A percentile compares a stretch with the other conserved stretches of the same genome.
phyloP scores from a whole-genome alignment of 2,888 invertebrate species.

The Nebria salina region DNA sequence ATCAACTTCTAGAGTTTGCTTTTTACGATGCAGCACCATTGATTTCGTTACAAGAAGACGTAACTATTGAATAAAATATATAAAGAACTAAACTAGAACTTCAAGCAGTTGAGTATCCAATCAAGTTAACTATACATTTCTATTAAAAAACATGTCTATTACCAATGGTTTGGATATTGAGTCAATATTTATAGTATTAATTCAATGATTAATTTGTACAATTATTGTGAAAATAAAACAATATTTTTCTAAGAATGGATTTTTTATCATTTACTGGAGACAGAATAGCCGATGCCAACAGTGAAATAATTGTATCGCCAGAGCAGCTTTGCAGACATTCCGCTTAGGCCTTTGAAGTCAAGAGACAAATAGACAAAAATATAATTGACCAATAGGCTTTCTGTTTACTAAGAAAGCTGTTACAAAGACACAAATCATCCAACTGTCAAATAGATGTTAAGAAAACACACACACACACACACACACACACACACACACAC shows the following conservation, averaged over 20 bases:
- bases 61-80: neutral
- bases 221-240: too few relatives aligned
- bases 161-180: too few relatives aligned
- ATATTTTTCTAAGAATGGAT: too few relatives aligned
- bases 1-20: neutral
- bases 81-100: neutral
- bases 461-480: neutral
- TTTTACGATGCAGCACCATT: neutral
- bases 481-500: neutral
- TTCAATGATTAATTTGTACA: too few relatives aligned
- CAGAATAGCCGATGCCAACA: neutral
- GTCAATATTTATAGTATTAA: too few relatives aligned
- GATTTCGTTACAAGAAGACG: neutral
- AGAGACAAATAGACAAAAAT: neutral
- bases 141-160: too few relatives aligned
- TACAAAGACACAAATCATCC: neutral
- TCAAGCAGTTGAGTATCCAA: too few relatives aligned
- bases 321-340: neutral
- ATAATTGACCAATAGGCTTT: neutral
- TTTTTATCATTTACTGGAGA: neutral
- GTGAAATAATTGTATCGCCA: neutral
- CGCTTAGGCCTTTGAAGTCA: neutral
- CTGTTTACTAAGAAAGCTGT: neutral
- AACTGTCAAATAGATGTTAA: neutral
- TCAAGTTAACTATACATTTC: too few relatives aligned